Conservation (phyloP, 1,140 invertebrate species). For the Atta colombica region DNA sequence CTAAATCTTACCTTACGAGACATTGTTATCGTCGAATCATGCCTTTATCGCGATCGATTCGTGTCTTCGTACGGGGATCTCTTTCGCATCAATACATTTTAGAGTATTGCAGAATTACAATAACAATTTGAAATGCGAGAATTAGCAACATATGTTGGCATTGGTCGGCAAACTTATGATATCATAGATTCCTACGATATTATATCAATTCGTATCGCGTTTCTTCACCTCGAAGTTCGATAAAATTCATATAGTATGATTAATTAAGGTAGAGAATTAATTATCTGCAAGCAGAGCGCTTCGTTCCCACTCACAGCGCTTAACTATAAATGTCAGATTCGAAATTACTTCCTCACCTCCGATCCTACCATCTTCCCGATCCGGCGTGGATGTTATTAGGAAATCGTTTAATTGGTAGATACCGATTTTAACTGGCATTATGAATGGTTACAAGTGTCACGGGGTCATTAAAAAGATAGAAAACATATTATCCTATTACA, state of each 20-base stretch:
- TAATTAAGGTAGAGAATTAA: constrained; percentile 74
- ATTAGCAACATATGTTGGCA: background rate
- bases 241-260: constrained; percentile 65
- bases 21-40: constrained; percentile 74
- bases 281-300: constrained; percentile 67
- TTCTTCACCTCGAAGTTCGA: constrained; percentile 38
- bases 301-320: constrained; percentile 52
- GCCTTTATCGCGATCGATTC: constrained; percentile 68
- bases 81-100: constrained; percentile 1
- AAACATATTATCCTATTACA: constrained; percentile 57
- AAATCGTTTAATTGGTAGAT: constrained; percentile 72
- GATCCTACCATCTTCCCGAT: constrained; percentile 32
- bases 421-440: constrained; percentile 66
- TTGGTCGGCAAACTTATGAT: constrained; percentile 22
- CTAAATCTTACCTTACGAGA: constrained; percentile 63
- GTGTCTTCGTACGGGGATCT: constrained; percentile 13
- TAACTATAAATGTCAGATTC: constrained; percentile 64
- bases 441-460: constrained; percentile 56
- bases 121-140: background rate
- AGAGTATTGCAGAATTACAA: background rate
- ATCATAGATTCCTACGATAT: constrained; percentile 13
- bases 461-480: constrained; percentile 39
- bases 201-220: constrained; percentile 53
- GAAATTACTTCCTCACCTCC: constrained; percentile 71
- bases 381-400: constrained; percentile 52